These are phyloP conservation scores for Perithous albicinctus DNA, from an alignment of 2,888 invertebrate genomes.

Conservation along the genomic window DNA sequence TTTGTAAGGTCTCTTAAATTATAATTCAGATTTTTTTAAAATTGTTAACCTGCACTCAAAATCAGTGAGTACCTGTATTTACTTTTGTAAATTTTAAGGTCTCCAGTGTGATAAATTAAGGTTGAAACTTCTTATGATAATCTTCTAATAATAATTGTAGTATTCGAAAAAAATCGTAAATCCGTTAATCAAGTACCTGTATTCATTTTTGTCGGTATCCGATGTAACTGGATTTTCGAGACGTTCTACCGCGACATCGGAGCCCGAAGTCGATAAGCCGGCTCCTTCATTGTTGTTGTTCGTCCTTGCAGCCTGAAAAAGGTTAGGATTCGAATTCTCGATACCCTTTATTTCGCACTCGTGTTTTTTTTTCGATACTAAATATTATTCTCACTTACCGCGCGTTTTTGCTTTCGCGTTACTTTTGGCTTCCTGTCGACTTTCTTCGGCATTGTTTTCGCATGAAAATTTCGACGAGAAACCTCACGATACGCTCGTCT, in stretches of 20 bases:
- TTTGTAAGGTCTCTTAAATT: too few relatives aligned
- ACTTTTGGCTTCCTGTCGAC: not conserved
- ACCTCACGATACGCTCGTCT: too few relatives aligned
- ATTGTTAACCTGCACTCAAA: too few relatives aligned
- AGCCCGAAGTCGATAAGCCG: not conserved
- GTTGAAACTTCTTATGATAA: too few relatives aligned
- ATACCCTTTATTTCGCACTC: too few relatives aligned
- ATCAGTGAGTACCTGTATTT: too few relatives aligned
- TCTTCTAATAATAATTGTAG: not conserved
- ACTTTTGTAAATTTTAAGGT: too few relatives aligned
- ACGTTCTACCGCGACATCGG: not conserved
- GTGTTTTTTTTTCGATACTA: not conserved
- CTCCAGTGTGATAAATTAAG: too few relatives aligned
- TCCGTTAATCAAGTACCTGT: constrained; percentile 8
- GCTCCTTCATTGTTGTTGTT: not conserved
- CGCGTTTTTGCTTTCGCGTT: not conserved
- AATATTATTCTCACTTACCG: not conserved
- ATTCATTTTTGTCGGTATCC: constrained; percentile 9
- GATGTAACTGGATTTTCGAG: constrained; percentile 25
- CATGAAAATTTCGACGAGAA: not conserved
- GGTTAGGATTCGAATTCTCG: too few relatives aligned
- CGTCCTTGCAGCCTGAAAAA: too few relatives aligned
- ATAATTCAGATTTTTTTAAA: too few relatives aligned
- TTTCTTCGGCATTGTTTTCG: not conserved
- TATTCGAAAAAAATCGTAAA: not conserved